Percentiles rank a stretch among this genome's conserved stretches.
Conservation (phyloP, 2,888 invertebrate genomes). For the Limenitis camilla region DNA sequence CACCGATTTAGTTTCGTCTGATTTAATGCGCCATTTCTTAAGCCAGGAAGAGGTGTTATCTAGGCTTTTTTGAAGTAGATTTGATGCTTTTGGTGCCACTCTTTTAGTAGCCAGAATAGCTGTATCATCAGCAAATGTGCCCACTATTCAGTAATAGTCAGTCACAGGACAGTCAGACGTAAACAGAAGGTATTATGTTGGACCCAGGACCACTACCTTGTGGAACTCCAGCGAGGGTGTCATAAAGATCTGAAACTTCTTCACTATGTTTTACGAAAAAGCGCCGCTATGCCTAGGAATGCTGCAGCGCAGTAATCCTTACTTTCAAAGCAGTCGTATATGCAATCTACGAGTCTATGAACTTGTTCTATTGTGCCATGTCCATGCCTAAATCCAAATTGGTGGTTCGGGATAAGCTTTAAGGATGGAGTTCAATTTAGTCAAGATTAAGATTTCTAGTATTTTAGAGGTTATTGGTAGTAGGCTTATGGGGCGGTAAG, state of each 20-base stretch:
- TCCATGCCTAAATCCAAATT: too few relatives aligned
- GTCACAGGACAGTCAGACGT: not conserved
- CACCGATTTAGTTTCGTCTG: not conserved
- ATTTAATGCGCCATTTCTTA: not conserved
- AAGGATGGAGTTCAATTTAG: not conserved
- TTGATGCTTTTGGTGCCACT: too few relatives aligned
- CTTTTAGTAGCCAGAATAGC: not conserved
- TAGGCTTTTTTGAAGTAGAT: not conserved
- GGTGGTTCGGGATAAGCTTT: too few relatives aligned
- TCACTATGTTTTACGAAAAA: not conserved
- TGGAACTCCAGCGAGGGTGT: not conserved
- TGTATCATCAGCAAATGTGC: not conserved
- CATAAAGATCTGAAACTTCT: not conserved
- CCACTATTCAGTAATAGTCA: not conserved
- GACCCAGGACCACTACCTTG: not conserved
- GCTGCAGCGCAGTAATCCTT: too few relatives aligned
- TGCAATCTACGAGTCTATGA: too few relatives aligned
- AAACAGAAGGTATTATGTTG: not conserved
- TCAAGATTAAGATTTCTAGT: slow-evolving; percentile 1
- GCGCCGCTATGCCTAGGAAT: not conserved
- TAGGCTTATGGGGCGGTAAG: slow-evolving; percentile 27
- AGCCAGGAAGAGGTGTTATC: not conserved
- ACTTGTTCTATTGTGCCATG: too few relatives aligned
- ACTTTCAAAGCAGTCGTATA: too few relatives aligned
- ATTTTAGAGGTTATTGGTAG: slow-evolving; percentile 2